Percentiles rank a stretch among this genome's conserved stretches.
phyloP scores from a whole-genome alignment of 2,888 invertebrate species.

The Patella depressa region DNA sequence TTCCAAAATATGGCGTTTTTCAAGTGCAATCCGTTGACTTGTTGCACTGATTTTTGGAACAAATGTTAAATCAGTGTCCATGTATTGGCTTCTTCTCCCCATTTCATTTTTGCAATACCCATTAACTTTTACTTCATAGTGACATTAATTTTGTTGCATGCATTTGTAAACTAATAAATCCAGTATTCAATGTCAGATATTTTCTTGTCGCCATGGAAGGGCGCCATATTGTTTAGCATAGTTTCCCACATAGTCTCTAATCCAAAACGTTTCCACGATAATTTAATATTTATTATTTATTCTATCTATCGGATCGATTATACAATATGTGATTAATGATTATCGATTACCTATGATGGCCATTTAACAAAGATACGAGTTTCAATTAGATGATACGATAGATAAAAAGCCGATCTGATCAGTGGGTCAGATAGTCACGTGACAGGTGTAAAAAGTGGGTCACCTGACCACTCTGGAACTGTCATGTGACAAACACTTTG shows the following conservation, averaged over 20 bases:
- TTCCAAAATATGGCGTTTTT: constrained; percentile 42
- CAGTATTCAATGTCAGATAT: background rate
- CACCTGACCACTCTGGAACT: too few relatives aligned
- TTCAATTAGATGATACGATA: too few relatives aligned
- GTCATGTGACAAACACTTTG: too few relatives aligned
- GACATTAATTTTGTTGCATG: background rate
- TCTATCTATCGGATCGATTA: too few relatives aligned
- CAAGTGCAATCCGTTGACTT: constrained; percentile 51
- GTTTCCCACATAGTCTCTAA: constrained; percentile 22
- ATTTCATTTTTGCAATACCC: constrained; percentile 39
- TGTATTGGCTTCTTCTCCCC: constrained; percentile 52
- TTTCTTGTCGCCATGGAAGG: constrained; percentile 52
- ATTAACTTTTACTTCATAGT: background rate
- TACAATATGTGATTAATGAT: too few relatives aligned
- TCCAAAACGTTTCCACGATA: background rate
- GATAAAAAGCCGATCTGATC: too few relatives aligned
- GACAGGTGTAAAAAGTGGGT: too few relatives aligned
- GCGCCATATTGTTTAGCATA: constrained; percentile 54
- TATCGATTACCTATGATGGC: too few relatives aligned
- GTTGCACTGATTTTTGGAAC: constrained; percentile 52
- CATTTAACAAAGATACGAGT: too few relatives aligned
- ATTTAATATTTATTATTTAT: background rate
- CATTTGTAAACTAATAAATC: background rate
- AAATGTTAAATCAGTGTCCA: constrained; percentile 43
- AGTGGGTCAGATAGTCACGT: too few relatives aligned